These are phyloP conservation scores for Ifrita kowaldi DNA, from an alignment of 2,113 vertebrate species.

Conservation along the genomic window DNA sequence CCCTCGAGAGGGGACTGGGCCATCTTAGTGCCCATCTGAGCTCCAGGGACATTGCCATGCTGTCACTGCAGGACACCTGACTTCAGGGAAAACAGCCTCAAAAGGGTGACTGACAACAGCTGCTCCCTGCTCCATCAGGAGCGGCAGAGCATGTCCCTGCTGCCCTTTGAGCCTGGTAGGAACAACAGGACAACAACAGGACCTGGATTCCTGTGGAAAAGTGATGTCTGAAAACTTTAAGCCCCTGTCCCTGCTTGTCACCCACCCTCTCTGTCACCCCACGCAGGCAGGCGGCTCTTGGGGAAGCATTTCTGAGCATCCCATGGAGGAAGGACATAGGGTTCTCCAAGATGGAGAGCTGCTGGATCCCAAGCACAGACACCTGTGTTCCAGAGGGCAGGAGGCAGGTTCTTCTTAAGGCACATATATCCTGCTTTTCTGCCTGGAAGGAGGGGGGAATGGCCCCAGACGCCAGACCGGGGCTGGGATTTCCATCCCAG, in stretches of 20 bases:
- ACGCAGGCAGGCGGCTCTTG: fast-evolving
- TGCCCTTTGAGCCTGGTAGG: neutral
- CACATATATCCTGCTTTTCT: neutral
- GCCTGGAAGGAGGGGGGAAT: neutral
- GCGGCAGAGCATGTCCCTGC: neutral
- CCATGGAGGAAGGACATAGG: fast-evolving
- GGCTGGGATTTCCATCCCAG: neutral
- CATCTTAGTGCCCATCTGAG: neutral
- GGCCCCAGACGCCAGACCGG: neutral
- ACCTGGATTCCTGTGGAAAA: neutral
- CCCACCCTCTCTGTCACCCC: fast-evolving
- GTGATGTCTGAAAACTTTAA: neutral
- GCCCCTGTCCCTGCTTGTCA: neutral
- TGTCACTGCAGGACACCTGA: neutral
- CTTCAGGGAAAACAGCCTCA: neutral
- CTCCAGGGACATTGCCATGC: neutral
- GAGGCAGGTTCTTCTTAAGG: neutral
- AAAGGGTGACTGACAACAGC: neutral
- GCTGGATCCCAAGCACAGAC: fast-evolving
- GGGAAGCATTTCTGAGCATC: neutral
- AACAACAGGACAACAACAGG: neutral
- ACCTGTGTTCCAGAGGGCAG: neutral
- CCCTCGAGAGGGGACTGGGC: neutral
- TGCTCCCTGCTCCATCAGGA: neutral
- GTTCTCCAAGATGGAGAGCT: fast-evolving